Evolutionary conservation across 1,140 invertebrate genomes (phyloP).

Genomic region (Drosophila nikananu): DNA sequence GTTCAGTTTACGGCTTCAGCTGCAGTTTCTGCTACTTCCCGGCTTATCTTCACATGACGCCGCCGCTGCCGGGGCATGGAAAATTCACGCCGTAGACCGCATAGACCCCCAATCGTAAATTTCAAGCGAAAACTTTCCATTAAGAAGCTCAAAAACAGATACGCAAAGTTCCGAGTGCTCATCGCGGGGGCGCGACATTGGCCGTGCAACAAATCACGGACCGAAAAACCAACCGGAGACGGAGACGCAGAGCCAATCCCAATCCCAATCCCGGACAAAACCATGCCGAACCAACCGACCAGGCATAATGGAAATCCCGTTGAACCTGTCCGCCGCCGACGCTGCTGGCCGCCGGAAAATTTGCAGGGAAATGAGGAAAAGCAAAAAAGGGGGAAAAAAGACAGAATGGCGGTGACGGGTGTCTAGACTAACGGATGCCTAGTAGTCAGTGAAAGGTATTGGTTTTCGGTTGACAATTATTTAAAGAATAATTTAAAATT

Average conservation of each 20-base stretch:
- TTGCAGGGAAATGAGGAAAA: slow-evolving; percentile 27
- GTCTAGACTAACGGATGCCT: background rate
- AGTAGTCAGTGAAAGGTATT: background rate
- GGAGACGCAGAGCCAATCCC: slow-evolving; percentile 16
- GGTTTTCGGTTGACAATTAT: background rate
- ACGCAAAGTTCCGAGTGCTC: slow-evolving; percentile 75
- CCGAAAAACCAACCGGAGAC: slow-evolving; percentile 28
- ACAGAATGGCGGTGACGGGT: slow-evolving; percentile 5
- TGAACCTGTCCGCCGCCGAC: slow-evolving; percentile 14
- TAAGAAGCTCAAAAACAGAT: slow-evolving; percentile 83
- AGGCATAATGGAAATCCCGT: slow-evolving; percentile 68
- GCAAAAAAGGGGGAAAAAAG: slow-evolving; percentile 16
- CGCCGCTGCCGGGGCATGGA: slow-evolving; percentile 23
- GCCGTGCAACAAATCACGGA: slow-evolving; percentile 77
- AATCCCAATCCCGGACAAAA: slow-evolving; percentile 19
- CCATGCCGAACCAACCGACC: slow-evolving; percentile 35
- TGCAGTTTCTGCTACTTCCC: slow-evolving; percentile 14
- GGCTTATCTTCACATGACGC: slow-evolving; percentile 81
- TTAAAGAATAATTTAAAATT: background rate
- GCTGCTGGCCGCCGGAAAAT: slow-evolving; percentile 28
- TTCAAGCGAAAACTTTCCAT: slow-evolving; percentile 75
- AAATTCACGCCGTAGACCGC: slow-evolving; percentile 1
- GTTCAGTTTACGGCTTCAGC: slow-evolving; percentile 4
- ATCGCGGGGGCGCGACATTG: slow-evolving; percentile 55
- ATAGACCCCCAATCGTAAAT: slow-evolving; percentile 68